These are phyloP conservation scores for Troglohyphantes excavatus DNA, from an alignment of 2,888 invertebrate species.

Conservation along the genomic window DNA sequence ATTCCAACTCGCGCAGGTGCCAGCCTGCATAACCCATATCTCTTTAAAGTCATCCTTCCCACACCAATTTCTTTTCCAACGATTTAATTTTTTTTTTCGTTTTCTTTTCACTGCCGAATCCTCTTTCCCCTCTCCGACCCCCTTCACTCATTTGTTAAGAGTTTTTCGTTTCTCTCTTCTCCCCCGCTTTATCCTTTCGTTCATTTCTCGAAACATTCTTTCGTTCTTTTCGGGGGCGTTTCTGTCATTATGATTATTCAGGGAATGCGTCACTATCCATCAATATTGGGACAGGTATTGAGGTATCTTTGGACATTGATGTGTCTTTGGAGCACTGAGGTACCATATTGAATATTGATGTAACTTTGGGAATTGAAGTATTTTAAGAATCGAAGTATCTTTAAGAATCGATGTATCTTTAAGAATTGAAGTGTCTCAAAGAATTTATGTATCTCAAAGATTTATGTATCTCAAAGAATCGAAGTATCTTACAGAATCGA, in stretches of 20 bases:
- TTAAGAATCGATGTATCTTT: too few species aligned
- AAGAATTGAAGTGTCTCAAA: too few species aligned
- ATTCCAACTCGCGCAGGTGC: constrained; percentile 71
- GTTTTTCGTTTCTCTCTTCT: constrained; percentile 27
- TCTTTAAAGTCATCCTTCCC: constrained; percentile 66
- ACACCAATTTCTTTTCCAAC: constrained; percentile 60
- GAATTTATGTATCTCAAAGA: too few species aligned
- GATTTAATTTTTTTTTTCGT: constrained; percentile 17
- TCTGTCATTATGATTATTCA: constrained; percentile 1
- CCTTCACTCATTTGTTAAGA: constrained; percentile 47
- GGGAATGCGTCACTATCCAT: background rate
- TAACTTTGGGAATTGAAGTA: too few species aligned
- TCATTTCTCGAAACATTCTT: background rate
- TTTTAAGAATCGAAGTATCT: too few species aligned
- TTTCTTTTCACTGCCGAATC: constrained; percentile 30
- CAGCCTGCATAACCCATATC: constrained; percentile 63
- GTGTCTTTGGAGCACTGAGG: too few species aligned
- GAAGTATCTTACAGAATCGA: too few species aligned
- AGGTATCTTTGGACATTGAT: too few species aligned
- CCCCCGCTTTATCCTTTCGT: background rate
- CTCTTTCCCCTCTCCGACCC: background rate
- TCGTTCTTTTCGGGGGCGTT: constrained; percentile 12
- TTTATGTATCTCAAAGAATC: too few species aligned
- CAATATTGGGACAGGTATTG: too few species aligned
- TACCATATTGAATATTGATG: too few species aligned